Percentiles rank a stretch among this genome's conserved stretches.
phyloP scores from a whole-genome alignment of 1,140 invertebrate species.

The Ectropis grisescens region DNA sequence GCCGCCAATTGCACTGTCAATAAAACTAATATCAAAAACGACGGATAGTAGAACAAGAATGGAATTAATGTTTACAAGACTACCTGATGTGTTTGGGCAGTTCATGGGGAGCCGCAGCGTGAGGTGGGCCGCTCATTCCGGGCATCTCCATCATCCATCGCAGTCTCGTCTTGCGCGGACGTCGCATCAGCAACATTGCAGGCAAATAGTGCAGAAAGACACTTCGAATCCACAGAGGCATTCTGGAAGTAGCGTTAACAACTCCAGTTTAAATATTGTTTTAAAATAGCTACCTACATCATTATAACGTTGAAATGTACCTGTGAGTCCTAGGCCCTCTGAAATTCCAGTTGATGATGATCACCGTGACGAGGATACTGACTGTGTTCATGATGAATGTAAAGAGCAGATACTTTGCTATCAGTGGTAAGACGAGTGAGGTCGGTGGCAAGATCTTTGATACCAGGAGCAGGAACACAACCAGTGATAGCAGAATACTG shows the following conservation, averaged over 20 bases:
- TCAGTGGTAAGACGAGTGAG: constrained; percentile 94
- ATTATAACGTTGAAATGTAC: constrained; percentile 20
- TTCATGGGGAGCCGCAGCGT: constrained; percentile 83
- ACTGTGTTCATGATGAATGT: constrained; percentile 99
- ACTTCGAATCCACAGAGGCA: constrained; percentile 95
- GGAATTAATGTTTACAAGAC: too few relatives aligned
- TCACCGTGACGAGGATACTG: constrained; percentile 97
- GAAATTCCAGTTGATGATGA: constrained; percentile 99
- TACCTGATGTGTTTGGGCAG: constrained; percentile 83
- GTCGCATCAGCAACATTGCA: constrained; percentile 88
- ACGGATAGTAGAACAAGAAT: too few relatives aligned
- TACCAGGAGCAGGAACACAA: constrained; percentile 98
- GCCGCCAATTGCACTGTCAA: constrained; percentile 68
- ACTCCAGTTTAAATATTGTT: constrained; percentile 3
- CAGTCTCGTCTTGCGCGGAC: constrained; percentile 91
- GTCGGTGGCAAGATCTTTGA: constrained; percentile 99
- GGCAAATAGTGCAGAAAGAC: constrained; percentile 96
- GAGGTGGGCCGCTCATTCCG: constrained; percentile 84
- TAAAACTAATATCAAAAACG: too few relatives aligned
- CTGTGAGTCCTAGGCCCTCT: constrained; percentile 89
- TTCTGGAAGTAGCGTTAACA: constrained; percentile 67
- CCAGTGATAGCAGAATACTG: constrained; percentile 98
- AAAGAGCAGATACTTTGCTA: constrained; percentile 98
- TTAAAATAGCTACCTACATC: not conserved
- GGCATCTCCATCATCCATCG: constrained; percentile 98